phyloP scores from a whole-genome alignment of 2,888 invertebrate species.

The Agrotis segetum region DNA sequence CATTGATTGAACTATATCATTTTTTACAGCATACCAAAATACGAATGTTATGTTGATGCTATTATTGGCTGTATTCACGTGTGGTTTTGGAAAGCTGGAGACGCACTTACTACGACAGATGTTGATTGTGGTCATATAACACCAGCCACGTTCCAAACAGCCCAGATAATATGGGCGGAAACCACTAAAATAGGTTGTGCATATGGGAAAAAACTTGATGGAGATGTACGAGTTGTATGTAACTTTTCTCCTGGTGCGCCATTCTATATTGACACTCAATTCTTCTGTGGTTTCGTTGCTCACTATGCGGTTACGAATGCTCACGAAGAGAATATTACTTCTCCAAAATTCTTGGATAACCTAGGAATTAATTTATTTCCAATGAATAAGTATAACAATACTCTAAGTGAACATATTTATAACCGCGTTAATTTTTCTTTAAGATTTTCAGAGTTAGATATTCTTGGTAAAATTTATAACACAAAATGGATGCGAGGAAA shows the following conservation, averaged over 20 bases:
- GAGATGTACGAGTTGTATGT: slow-evolving; percentile 82
- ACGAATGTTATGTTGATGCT: slow-evolving; percentile 81
- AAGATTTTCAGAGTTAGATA: slow-evolving; percentile 72
- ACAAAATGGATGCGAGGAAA: slow-evolving; percentile 71
- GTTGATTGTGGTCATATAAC: slow-evolving; percentile 81
- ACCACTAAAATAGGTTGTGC: slow-evolving; percentile 86
- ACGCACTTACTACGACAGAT: slow-evolving; percentile 74
- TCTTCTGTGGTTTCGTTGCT: slow-evolving; percentile 80
- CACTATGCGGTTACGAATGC: slow-evolving; percentile 65
- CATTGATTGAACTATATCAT: slow-evolving; percentile 11
- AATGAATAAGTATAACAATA: slow-evolving; percentile 26
- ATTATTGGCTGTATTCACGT: slow-evolving; percentile 83
- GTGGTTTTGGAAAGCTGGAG: slow-evolving; percentile 82
- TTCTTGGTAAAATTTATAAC: slow-evolving; percentile 74
- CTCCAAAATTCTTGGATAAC: slow-evolving; percentile 64
- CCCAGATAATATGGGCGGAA: slow-evolving; percentile 83
- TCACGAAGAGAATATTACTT: slow-evolving; percentile 61
- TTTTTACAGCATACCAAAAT: slow-evolving; percentile 76
- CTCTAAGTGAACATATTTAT: not conserved
- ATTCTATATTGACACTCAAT: slow-evolving; percentile 75
- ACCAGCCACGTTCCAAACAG: slow-evolving; percentile 77
- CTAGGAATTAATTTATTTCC: slow-evolving; percentile 69
- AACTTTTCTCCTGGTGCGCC: slow-evolving; percentile 86
- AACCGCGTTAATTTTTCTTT: slow-evolving; percentile 38
- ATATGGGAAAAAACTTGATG: slow-evolving; percentile 73